Base-by-base conservation (phyloP, 1,140 invertebrate species). In the Drosophila teissieri region DNA sequence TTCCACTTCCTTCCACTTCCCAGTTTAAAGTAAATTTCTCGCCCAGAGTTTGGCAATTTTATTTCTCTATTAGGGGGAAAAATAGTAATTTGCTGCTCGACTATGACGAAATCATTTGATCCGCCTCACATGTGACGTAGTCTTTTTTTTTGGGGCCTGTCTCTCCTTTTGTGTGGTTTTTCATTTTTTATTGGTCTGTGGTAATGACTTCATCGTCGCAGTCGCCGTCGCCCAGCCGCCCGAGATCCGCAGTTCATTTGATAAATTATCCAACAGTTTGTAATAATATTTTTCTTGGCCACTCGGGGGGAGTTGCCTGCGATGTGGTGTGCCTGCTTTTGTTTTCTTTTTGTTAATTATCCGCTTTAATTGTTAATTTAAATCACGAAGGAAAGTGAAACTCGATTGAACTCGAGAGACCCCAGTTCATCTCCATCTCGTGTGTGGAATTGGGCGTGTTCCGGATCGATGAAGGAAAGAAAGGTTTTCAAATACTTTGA, bases 351-450 rank as follows among this genome's bases (percentile, higher is more conserved):
- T 86, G 82, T 85, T 85, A 85, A 85, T 85, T 86, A 85, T 74
- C 81, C 24, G 83, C 56, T 72, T 63, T 86, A 81, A 86, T 85
- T 86, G 82, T 85, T 86, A 86, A 85, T 85, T 85, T 85, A 81
- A 81, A 81, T 63, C 73, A 78, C 48, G 67, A 64, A 58, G 60
- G 63, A 84, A 84, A 84, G 81, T 86, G 81, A 84, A 84, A 84
- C 81, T 80, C 61, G 67, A 46, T 58, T 61, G 48, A 76, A 84
- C 80, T 82, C 83, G 54, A 62, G 56, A 70, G 31, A 49, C 22
- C 27, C 49, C 15, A 44, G n/a, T 37, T 15, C 37, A 24, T 52
- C 12, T 27, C 34, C 22, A 24, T 11, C 34, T 64, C 49, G 70
- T 58, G 49, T 61, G 48, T 73, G 79, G 36, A 37, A 44, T 67